These are phyloP conservation scores for Tiliqua scincoides DNA, from an alignment of 2,113 vertebrate genomes.

Conservation along the genomic window DNA sequence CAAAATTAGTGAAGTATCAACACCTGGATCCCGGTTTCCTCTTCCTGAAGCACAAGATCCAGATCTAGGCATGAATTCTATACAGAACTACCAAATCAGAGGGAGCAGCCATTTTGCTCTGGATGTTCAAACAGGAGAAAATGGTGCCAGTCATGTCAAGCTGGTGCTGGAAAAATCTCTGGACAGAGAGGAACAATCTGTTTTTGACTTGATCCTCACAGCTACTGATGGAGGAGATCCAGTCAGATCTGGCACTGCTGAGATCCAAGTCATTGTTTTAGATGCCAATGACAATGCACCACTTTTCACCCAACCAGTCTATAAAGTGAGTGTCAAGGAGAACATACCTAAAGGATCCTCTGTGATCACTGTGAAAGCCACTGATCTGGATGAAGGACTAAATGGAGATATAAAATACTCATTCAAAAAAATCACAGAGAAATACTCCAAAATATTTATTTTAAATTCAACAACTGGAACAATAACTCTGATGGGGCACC, in stretches of 20 bases:
- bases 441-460: constrained; percentile 50
- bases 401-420: constrained; percentile 69
- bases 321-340: constrained; percentile 76
- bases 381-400: constrained; percentile 75
- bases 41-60: constrained; percentile 71
- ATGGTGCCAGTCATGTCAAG: constrained; percentile 75
- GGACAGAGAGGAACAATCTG: constrained; percentile 73
- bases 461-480: constrained; percentile 60
- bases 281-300: constrained; percentile 74
- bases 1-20: constrained; percentile 81
- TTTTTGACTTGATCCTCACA: constrained; percentile 70
- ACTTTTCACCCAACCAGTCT: constrained; percentile 59
- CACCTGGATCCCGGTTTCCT: constrained; percentile 81
- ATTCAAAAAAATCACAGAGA: constrained; percentile 58
- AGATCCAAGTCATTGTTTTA: constrained; percentile 73
- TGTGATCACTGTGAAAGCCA: constrained; percentile 74
- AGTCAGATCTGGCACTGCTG: constrained; percentile 73
- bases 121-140: constrained; percentile 66
- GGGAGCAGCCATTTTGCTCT: constrained; percentile 74
- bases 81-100: constrained; percentile 75
- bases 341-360: constrained; percentile 71
- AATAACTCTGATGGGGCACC: constrained; percentile 45
- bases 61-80: constrained; percentile 76
- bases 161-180: constrained; percentile 77
- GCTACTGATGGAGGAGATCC: constrained; percentile 81